A percentile compares a stretch with the other conserved stretches of the same genome.
Conservation (phyloP, 2,113 vertebrate genomes). For the Melanerpes aurifrons region DNA sequence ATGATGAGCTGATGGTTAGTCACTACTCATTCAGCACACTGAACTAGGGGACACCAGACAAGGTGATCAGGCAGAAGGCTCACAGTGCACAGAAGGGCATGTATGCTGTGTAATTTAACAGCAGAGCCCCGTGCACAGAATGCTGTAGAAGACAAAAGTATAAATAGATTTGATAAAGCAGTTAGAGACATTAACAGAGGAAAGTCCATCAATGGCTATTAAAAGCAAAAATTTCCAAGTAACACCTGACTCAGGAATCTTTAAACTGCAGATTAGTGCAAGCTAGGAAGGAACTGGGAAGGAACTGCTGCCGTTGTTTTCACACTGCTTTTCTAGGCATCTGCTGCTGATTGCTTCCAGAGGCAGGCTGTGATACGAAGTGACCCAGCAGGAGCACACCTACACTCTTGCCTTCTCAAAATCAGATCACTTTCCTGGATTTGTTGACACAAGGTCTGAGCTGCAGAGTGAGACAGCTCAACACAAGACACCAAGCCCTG, state of each 20-base stretch:
- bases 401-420: neutral
- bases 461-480: neutral
- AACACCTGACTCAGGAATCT: slow-evolving; percentile 54
- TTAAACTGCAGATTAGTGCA: slow-evolving; percentile 57
- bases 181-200: slow-evolving; percentile 23
- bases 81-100: neutral
- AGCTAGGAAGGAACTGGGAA: slow-evolving; percentile 7
- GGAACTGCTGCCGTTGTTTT: neutral
- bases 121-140: neutral
- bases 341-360: neutral
- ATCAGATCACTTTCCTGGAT: neutral
- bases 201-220: slow-evolving; percentile 36
- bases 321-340: neutral
- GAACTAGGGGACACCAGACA: neutral
- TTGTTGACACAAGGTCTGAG: neutral
- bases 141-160: slow-evolving; percentile 49
- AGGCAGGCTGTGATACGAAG: rapidly evolving
- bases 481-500: neutral
- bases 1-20: neutral
- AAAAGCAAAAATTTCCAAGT: slow-evolving; percentile 23
- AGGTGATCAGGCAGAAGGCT: neutral
- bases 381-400: neutral
- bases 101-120: neutral
- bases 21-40: neutral
- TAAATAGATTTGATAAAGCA: slow-evolving; percentile 46